phyloP scores from a whole-genome alignment of 2,797 vertebrate species.

The Octomys mimax region DNA sequence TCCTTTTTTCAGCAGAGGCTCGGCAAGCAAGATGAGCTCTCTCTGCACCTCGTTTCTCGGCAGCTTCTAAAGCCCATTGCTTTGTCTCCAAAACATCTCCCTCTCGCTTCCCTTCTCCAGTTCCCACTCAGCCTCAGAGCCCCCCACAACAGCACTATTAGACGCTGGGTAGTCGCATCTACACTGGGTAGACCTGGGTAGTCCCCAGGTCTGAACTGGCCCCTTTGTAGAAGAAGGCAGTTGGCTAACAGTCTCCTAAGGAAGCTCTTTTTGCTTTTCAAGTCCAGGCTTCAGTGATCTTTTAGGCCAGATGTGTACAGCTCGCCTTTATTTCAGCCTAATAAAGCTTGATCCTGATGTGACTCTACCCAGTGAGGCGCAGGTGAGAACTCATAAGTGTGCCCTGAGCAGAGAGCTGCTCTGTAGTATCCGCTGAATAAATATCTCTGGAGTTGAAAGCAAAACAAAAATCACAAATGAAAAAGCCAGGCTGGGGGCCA shows the following conservation, averaged over 20 bases:
- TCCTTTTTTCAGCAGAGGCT: not conserved
- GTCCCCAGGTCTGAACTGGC: not conserved
- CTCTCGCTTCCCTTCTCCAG: not conserved
- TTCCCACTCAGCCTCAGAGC: not conserved
- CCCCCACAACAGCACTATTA: not conserved
- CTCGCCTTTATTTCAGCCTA: slow-evolving; percentile 9
- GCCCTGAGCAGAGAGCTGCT: not conserved
- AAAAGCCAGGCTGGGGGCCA: not conserved
- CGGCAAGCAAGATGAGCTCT: not conserved
- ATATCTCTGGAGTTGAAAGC: not conserved
- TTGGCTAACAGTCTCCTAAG: not conserved
- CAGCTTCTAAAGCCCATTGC: not conserved
- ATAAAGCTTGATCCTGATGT: slow-evolving; percentile 2
- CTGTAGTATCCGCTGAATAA: slow-evolving; percentile 11
- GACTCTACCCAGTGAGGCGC: not conserved
- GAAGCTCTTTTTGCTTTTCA: slow-evolving; percentile 25
- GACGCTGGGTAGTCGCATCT: not conserved
- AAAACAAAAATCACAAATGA: not conserved
- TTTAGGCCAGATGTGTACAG: not conserved
- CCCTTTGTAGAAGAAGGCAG: not conserved
- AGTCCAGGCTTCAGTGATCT: slow-evolving; percentile 6
- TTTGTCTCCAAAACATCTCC: not conserved
- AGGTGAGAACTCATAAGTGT: slow-evolving; percentile 1
- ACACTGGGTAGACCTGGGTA: too few relatives aligned
- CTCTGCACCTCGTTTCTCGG: not conserved